A percentile compares a stretch with the other conserved stretches of the same genome.
Conservation (phyloP, 1,140 invertebrate genomes). For the Drosophila setifemur region DNA sequence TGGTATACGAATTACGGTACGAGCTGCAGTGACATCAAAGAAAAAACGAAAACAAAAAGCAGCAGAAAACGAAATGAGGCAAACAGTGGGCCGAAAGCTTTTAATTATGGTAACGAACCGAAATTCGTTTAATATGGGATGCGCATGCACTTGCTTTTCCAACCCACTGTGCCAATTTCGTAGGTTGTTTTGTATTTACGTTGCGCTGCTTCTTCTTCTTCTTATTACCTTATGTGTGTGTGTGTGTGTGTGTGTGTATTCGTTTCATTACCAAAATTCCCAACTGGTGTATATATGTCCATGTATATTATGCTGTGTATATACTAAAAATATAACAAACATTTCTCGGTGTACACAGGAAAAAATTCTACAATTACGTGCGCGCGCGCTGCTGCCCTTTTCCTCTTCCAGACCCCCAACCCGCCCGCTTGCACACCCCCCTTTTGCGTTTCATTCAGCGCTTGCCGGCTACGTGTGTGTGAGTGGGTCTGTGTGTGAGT, state of each 20-base stretch:
- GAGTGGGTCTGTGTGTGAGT: conserved; percentile 16
- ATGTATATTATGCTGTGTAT: conserved; percentile 6
- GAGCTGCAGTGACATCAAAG: conserved; percentile 46
- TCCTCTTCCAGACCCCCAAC: not conserved
- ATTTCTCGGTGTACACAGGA: conserved; percentile 42
- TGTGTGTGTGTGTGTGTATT: conserved; percentile 36
- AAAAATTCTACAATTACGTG: conserved; percentile 44
- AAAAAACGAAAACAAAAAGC: conserved; percentile 15
- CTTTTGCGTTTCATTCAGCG: conserved; percentile 39
- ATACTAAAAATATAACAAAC: conserved; percentile 41
- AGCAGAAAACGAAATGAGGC: conserved; percentile 20
- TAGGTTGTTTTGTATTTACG: conserved; percentile 57
- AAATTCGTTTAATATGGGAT: too few relatives aligned
- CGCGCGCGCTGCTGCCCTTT: conserved; percentile 19
- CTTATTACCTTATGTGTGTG: conserved; percentile 28
- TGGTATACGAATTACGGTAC: conserved; percentile 53
- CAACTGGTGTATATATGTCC: conserved; percentile 2
- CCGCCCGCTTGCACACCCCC: conserved; percentile 15
- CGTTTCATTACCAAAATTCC: conserved; percentile 28
- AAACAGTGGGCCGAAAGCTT: conserved; percentile 8
- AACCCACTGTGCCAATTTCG: conserved; percentile 46
- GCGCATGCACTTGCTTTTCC: too few relatives aligned
- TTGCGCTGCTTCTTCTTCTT: conserved; percentile 41
- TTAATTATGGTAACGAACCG: not conserved
- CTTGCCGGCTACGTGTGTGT: conserved; percentile 25